Conservation (phyloP, 2,888 invertebrate species). For the Cremastobaeus sp. region DNA sequence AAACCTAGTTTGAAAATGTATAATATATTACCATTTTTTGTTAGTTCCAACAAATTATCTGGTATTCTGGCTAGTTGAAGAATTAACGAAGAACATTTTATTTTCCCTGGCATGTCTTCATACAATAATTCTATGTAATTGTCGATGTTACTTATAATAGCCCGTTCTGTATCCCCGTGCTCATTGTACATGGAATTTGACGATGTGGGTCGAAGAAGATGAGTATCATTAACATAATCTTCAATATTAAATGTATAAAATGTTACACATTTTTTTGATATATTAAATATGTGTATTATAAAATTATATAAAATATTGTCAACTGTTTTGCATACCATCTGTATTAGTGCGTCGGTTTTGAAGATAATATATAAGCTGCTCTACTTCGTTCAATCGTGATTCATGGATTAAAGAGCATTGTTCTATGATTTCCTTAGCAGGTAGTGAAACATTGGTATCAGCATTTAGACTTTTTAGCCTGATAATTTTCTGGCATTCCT, state of each 20-base stretch:
- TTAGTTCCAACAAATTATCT: conserved; percentile 94
- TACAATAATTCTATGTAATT: conserved; percentile 97
- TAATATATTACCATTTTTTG: conserved; percentile 98
- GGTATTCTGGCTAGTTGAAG: conserved; percentile 94
- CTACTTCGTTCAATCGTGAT: conserved; percentile 89
- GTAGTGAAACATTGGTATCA: conserved; percentile 86
- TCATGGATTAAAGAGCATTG: conserved; percentile 92
- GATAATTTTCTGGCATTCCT: conserved; percentile 90
- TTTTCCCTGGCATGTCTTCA: conserved; percentile 95
- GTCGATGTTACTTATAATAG: conserved; percentile 90
- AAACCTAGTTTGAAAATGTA: too few species aligned
- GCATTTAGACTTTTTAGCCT: conserved; percentile 88
- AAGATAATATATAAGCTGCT: conserved; percentile 91
- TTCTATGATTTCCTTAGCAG: conserved; percentile 91
- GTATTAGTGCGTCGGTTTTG: conserved; percentile 84
- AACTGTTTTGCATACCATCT: conserved; percentile 60
- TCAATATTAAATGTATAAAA: conserved; percentile 7
- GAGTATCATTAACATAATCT: conserved; percentile 66
- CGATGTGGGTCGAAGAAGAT: conserved; percentile 72
- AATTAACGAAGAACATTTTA: conserved; percentile 93
- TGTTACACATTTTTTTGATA: too few species aligned
- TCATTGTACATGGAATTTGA: conserved; percentile 71
- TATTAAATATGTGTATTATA: too few species aligned
- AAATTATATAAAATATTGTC: too few species aligned
- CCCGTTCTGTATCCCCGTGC: conserved; percentile 80